Base-by-base conservation (phyloP, 2,888 invertebrate species). In the Chaetogeoica ovagalla region DNA sequence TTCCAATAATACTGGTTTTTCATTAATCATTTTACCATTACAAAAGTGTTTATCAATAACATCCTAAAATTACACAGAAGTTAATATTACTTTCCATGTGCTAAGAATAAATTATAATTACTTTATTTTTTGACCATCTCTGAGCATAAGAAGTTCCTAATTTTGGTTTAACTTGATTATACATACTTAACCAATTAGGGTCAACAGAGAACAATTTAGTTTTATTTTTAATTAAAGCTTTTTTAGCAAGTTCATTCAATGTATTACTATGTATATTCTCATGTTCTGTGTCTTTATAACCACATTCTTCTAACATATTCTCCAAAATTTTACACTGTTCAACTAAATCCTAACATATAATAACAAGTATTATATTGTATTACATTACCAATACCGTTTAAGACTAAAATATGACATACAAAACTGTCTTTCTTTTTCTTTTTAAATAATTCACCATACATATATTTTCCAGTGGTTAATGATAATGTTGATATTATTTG, bases 301-400 rank as follows among this genome's bases (percentile, higher is more conserved):
- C 79, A 71, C 6, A 55, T 55, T 70, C 55, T 13, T 71, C 43
- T 17, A 79, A 63, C 39, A 79, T 63, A 39, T 13, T 71, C 2
- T 8, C 11, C 43, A 79, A 57, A 39, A 6, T 19, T 55, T 55
- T 79, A 43, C 79, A 79, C 13, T 30, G 0, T 43, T 70, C 19
- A 59, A 79, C 79, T 79, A 79, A 79, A 63, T 79, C 75, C 75
- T 76, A 76, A n/a, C 19, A 30, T 11, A 30, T 23, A 48, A 30
- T 37, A 9, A n/a, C 39, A n/a, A 39, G 1, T 39, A 9, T 30
- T 30, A 30, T 1, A 30, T 30, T 30, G 30, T n/a, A 66, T 30
- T 66, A 30, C 17, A 74, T 65, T 63, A 55, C 39, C 0, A 17
- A 23, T 9, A 2, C 9, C 43, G 13, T 52, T 48, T 48, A 13